Evolutionary conservation across 2,888 invertebrate genomes (phyloP).

Genomic region (Danaus chrysippus): DNA sequence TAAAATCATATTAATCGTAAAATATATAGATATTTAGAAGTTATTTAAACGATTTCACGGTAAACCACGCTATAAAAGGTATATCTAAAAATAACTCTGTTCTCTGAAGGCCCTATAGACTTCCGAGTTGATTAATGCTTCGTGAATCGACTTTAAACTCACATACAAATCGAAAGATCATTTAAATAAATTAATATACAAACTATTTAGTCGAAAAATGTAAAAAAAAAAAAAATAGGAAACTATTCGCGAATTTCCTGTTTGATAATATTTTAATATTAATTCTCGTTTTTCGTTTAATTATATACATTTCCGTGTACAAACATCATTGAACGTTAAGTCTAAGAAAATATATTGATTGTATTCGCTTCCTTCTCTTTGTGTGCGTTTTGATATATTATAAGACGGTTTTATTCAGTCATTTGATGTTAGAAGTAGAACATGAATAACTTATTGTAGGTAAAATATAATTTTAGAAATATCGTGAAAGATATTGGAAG

Average conservation of each 20-base stretch:
- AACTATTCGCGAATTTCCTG: neutral
- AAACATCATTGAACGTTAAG: no score
- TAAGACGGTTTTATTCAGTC: no score
- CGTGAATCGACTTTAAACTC: neutral
- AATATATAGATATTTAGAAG: no score
- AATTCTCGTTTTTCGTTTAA: conserved; percentile 15
- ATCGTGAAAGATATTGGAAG: no score
- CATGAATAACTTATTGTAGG: no score
- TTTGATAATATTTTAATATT: conserved; percentile 16
- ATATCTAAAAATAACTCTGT: conserved; percentile 29
- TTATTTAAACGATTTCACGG: conserved; percentile 10
- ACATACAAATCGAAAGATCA: neutral
- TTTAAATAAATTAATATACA: neutral
- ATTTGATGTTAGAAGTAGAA: no score
- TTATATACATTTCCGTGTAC: conserved; percentile 19
- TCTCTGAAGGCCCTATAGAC: conserved; percentile 11
- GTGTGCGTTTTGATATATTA: no score
- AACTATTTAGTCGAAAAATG: neutral
- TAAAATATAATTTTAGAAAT: no score
- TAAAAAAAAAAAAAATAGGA: neutral
- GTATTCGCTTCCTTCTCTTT: no score
- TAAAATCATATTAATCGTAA: no score
- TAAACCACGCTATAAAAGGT: conserved; percentile 25
- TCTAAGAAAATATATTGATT: no score
- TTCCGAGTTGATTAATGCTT: conserved; percentile 15